Conservation (phyloP, 2,888 invertebrate species). For the Nephrotoma appendiculata region DNA sequence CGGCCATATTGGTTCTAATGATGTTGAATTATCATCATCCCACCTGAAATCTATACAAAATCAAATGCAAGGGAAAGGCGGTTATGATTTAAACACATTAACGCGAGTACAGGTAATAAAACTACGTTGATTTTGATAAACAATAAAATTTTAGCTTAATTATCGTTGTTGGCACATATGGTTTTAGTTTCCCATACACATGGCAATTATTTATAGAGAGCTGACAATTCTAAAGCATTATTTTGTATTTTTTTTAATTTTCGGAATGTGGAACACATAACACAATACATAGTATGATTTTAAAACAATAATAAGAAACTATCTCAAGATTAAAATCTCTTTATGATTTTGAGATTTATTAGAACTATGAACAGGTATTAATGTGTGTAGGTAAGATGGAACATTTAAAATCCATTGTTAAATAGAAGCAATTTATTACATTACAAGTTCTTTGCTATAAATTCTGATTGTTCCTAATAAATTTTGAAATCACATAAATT, state of each 20-base stretch:
- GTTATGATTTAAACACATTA: slow-evolving; percentile 56
- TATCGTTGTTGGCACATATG: background rate
- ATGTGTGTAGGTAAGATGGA: background rate
- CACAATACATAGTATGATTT: background rate
- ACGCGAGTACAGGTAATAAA: slow-evolving; percentile 27
- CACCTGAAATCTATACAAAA: slow-evolving; percentile 77
- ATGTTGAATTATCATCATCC: slow-evolving; percentile 69
- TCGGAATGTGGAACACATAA: background rate
- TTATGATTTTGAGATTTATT: background rate
- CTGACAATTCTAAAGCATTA: background rate
- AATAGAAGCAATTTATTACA: background rate
- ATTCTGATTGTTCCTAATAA: too few species aligned
- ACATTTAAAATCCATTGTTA: background rate
- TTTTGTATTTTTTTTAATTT: background rate
- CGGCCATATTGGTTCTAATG: slow-evolving; percentile 79
- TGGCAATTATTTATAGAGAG: background rate
- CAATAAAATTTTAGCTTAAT: background rate
- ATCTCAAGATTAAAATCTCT: background rate
- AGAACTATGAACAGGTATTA: background rate
- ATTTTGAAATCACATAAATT: too few species aligned
- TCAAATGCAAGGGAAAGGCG: slow-evolving; percentile 94
- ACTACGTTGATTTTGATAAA: background rate
- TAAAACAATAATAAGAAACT: background rate
- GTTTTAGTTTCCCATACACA: background rate
- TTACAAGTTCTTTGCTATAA: too few species aligned